A percentile compares a stretch with the other conserved stretches of the same genome.
Conservation (phyloP, 2,113 vertebrate genomes). For the Natator depressus region DNA sequence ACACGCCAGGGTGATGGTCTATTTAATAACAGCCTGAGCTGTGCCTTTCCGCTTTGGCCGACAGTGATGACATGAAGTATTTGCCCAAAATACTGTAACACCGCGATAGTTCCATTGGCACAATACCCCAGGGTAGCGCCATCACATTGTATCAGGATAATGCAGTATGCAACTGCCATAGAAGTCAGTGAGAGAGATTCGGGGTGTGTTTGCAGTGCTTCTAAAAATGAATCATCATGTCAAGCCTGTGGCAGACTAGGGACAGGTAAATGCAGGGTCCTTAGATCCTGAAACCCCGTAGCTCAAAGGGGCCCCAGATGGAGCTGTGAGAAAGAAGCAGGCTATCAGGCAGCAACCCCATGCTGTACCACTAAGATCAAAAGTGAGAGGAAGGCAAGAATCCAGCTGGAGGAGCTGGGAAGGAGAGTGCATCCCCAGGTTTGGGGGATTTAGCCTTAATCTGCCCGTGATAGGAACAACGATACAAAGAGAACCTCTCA, state of each 20-base stretch:
- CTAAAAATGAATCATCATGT: not conserved
- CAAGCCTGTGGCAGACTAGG: not conserved
- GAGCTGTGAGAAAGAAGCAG: not conserved
- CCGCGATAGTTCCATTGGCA: not conserved
- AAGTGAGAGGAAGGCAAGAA: not conserved
- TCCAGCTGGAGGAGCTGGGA: not conserved
- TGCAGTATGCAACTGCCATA: accelerated
- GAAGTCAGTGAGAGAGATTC: accelerated
- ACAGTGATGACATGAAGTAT: not conserved
- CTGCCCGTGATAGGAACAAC: accelerated
- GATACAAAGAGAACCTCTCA: not conserved
- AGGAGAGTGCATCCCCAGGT: not conserved
- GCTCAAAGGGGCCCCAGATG: not conserved
- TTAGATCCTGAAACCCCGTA: not conserved
- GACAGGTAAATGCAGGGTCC: not conserved
- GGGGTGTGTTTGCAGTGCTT: not conserved
- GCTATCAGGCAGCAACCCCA: not conserved
- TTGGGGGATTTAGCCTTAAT: not conserved
- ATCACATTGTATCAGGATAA: not conserved
- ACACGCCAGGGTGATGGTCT: accelerated
- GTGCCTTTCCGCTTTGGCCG: not conserved
- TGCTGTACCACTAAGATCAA: not conserved
- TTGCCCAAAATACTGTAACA: not conserved
- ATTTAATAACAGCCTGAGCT: accelerated
- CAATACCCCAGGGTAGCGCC: accelerated